phyloP scores from a whole-genome alignment of 30 jellyfish, hydroid and myxozoan species.

The Sanderia malayensis region DNA sequence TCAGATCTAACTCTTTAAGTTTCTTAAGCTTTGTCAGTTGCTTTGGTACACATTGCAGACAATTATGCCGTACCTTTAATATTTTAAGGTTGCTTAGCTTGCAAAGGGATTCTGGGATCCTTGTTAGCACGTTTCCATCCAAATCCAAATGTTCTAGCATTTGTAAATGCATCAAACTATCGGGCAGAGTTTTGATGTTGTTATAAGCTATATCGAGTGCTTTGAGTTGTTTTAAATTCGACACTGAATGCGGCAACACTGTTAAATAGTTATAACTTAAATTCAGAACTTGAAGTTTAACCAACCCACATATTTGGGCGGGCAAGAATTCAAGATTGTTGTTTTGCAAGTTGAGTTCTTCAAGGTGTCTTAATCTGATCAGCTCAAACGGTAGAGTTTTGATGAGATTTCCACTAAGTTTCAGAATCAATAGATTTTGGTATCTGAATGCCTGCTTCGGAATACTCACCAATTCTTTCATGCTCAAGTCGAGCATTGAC shows the following conservation, averaged over 20 bases:
- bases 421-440: constrained; percentile 24
- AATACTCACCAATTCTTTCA: constrained; percentile 23
- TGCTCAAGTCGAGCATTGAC: constrained; percentile 49
- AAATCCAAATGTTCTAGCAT: constrained; percentile 12
- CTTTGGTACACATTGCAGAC: constrained; percentile 26
- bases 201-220: constrained; percentile 49
- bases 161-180: constrained; percentile 38
- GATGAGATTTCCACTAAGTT: constrained; percentile 39
- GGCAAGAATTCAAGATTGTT: constrained; percentile 59
- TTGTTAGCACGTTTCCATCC: constrained; percentile 39
- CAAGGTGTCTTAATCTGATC: constrained; percentile 33
- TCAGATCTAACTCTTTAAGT: constrained; percentile 30
- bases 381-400: constrained; percentile 49
- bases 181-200: constrained; percentile 48
- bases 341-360: constrained; percentile 55
- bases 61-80: constrained; percentile 22
- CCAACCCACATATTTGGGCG: constrained; percentile 60
- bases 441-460: constrained; percentile 42
- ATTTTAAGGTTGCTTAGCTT: constrained; percentile 24
- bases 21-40: constrained; percentile 36
- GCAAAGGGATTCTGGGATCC: constrained; percentile 14
- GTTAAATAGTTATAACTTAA: constrained; percentile 45
- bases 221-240: constrained; percentile 27
- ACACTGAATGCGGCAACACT: constrained; percentile 51
- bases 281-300: constrained; percentile 44